Base-by-base conservation (phyloP, 1,140 invertebrate genomes). In the Acyrthosiphon pisum region DNA sequence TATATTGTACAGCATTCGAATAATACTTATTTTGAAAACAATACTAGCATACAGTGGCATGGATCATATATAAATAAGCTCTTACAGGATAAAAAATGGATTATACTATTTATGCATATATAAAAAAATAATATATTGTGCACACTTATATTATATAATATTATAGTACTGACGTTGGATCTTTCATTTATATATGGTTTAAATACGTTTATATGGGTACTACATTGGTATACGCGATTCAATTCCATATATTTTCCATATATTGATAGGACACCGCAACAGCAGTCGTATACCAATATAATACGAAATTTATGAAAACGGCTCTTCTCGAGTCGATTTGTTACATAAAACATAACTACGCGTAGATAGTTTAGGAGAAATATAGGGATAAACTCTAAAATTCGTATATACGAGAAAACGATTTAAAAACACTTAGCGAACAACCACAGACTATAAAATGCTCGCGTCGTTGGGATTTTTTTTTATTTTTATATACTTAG, bases 401-500 rank as follows among this genome's bases (percentile, higher is more conserved):
- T 76, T 76, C 30, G 6, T 14, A 35, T 76, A 76, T 76, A 76
- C 60, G n/a, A 76, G 60, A 76, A 76, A 76, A 76, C 60, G 60
- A 76, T 76, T 35, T 76, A 35, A 76, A 76, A 76, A 76, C 60
- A 76, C 60, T 76, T 76, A 76, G 30, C 60, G 14, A 76, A 35
- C 30, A 76, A 76, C 60, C 30, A 68, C 26, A 76, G 14, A 35
- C 60, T n/a, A 76, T 76, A 76, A 76, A 76, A 76, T 76, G n/a
- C n/a, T 76, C n/a, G 4, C 30, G n/a, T 76, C 14, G 60, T 76
- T 68, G 60, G 26, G 60, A 68, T 68, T 68, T 30, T 14, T 60
- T n/a, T 68, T 76, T 76, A n/a, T 76, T 76, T 76, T 76, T n/a
- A n/a, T 76, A 76, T 76, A 76, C 60, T 76, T 76, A 76, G 60